phyloP scores from a whole-genome alignment of 2,888 invertebrate genomes.

The Pachliopta kotzebuea region DNA sequence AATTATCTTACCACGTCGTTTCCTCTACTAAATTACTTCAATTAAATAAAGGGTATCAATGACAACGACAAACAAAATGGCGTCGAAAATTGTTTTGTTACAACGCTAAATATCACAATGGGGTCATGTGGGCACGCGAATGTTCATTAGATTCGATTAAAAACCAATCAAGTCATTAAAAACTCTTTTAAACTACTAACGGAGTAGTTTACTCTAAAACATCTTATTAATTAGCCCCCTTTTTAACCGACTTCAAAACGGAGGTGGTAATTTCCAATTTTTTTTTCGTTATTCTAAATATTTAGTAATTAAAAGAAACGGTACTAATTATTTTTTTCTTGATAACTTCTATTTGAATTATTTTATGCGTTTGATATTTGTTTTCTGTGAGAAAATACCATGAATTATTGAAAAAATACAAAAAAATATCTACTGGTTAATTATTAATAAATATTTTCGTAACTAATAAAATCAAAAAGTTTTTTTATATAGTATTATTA shows the following conservation, averaged over 20 bases:
- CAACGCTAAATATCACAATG: conserved; percentile 4
- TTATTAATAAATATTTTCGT: too few species aligned
- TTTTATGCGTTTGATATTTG: too few species aligned
- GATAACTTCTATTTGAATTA: too few species aligned
- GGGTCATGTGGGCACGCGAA: conserved; percentile 49
- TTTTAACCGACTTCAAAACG: background rate
- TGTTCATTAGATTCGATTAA: conserved; percentile 36
- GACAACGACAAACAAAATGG: conserved; percentile 2
- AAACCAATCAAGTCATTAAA: conserved; percentile 38
- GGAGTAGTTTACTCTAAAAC: background rate
- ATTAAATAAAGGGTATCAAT: conserved; percentile 3
- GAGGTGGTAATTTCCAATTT: background rate
- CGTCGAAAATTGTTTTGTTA: conserved; percentile 1
- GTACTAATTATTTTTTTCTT: too few species aligned
- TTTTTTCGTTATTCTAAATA: background rate
- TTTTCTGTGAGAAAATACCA: too few species aligned
- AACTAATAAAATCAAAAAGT: too few species aligned
- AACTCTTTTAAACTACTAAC: conserved; percentile 18
- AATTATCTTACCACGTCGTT: background rate
- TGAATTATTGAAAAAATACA: too few species aligned
- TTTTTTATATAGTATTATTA: too few species aligned
- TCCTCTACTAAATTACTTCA: background rate
- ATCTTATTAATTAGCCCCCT: background rate
- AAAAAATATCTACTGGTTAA: too few species aligned
- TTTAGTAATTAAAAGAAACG: too few species aligned